Percentiles rank a stretch among this genome's conserved stretches.
phyloP scores from a whole-genome alignment of 1,140 invertebrate species.

The Drosophila suzukii region DNA sequence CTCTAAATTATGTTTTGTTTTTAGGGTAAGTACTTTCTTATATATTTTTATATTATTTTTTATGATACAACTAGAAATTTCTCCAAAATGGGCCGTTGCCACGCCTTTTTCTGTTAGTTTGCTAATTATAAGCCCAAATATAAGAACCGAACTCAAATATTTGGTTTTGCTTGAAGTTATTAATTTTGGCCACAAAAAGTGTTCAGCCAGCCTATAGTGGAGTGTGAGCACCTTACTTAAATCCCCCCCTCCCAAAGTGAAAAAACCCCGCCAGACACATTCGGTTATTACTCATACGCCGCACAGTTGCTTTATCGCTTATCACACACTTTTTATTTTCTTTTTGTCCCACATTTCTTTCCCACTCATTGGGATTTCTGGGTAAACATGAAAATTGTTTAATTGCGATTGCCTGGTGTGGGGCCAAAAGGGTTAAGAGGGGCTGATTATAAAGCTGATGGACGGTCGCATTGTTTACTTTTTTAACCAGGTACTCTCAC shows the following conservation, averaged over 20 bases:
- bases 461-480: constrained; percentile 62
- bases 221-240: constrained; percentile 21
- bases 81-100: too few relatives aligned
- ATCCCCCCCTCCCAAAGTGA: not conserved
- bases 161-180: too few relatives aligned
- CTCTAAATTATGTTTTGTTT: too few relatives aligned
- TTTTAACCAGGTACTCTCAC: constrained; percentile 1
- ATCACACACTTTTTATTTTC: constrained; percentile 46
- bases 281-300: constrained; percentile 58
- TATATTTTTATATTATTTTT: too few relatives aligned
- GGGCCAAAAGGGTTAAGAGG: not conserved
- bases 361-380: constrained; percentile 6
- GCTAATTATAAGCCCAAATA: too few relatives aligned
- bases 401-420: constrained; percentile 39
- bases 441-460: constrained; percentile 39
- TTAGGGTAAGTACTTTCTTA: too few relatives aligned
- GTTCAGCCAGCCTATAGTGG: too few relatives aligned
- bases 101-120: too few relatives aligned
- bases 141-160: too few relatives aligned
- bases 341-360: constrained; percentile 6
- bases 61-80: too few relatives aligned
- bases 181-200: too few relatives aligned
- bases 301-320: constrained; percentile 48
- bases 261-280: constrained; percentile 11
- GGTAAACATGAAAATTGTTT: constrained; percentile 55